These are phyloP conservation scores for Caenorhabditis japonica DNA, from an alignment of 2,888 invertebrate species.

Conservation along the genomic window DNA sequence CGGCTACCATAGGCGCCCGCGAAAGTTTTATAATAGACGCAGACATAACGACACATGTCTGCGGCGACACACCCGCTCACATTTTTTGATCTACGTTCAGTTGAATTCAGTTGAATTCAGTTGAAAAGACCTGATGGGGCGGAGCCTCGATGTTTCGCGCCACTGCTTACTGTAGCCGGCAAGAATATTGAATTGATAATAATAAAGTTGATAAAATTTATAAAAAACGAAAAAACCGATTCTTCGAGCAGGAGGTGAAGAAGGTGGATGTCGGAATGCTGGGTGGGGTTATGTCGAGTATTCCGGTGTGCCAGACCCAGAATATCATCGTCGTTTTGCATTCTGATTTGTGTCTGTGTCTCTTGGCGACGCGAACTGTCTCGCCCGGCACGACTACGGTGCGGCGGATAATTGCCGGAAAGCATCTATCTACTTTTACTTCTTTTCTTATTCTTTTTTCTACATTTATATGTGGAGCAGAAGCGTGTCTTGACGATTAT, in stretches of 20 bases:
- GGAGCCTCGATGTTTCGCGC: too few species aligned
- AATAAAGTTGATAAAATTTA: too few species aligned
- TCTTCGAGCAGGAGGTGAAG: conserved; percentile 5
- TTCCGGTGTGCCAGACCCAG: conserved; percentile 41
- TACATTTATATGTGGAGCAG: conserved; percentile 27
- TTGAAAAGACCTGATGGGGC: too few species aligned
- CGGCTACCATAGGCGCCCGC: too few species aligned
- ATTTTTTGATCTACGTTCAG: too few species aligned
- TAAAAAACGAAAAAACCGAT: too few species aligned
- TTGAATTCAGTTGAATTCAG: too few species aligned
- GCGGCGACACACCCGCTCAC: too few species aligned
- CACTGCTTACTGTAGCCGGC: too few species aligned
- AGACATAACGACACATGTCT: too few species aligned
- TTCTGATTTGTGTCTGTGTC: conserved; percentile 36
- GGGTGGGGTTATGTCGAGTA: conserved; percentile 37
- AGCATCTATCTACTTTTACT: conserved; percentile 56
- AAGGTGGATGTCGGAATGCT: conserved; percentile 1
- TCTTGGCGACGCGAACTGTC: conserved; percentile 24
- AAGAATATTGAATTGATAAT: too few species aligned
- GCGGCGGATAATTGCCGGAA: conserved; percentile 57
- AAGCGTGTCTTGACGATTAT: conserved; percentile 23
- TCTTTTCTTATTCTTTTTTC: conserved; percentile 42
- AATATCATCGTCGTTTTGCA: conserved; percentile 41
- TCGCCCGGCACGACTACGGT: conserved; percentile 29
- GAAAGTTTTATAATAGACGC: too few species aligned